Percentiles rank a stretch among this genome's conserved stretches.
Evolutionary conservation across 2,888 invertebrate genomes (phyloP).

Genomic region (Neocrepidodera transversa): DNA sequence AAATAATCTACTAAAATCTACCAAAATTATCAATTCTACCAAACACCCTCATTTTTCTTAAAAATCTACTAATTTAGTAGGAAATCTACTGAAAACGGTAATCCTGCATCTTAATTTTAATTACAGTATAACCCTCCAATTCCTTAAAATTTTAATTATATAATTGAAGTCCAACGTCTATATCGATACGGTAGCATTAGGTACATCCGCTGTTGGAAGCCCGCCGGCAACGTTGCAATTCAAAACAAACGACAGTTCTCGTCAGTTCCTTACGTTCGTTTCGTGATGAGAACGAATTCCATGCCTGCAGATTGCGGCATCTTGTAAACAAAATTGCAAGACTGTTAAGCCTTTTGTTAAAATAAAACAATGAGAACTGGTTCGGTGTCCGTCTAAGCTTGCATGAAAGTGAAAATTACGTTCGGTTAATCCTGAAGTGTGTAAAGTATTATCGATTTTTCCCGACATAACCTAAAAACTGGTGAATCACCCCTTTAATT

Average conservation of each 20-base stretch:
- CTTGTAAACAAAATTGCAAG: conserved; percentile 44
- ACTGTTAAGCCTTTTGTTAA: conserved; percentile 27
- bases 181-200: conserved; percentile 43
- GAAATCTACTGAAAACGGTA: too few relatives aligned
- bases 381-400: background rate
- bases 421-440: conserved; percentile 28
- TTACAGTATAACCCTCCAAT: too few relatives aligned
- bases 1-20: too few relatives aligned
- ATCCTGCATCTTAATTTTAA: too few relatives aligned
- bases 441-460: conserved; percentile 48
- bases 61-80: too few relatives aligned
- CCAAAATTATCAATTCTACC: too few relatives aligned
- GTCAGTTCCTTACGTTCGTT: conserved; percentile 39
- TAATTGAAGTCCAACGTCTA: too few relatives aligned
- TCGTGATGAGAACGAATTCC: conserved; percentile 35
- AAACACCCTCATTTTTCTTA: too few relatives aligned
- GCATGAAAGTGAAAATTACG: conserved; percentile 16
- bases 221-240: conserved; percentile 54
- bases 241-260: conserved; percentile 43
- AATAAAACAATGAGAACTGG: conserved; percentile 1
- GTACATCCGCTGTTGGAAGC: conserved; percentile 40
- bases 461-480: conserved; percentile 48
- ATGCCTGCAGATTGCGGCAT: conserved; percentile 44
- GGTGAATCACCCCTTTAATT: conserved; percentile 38
- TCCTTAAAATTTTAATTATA: too few relatives aligned